Conservation (phyloP, 2,888 invertebrate species). For the Spodoptera exigua region DNA sequence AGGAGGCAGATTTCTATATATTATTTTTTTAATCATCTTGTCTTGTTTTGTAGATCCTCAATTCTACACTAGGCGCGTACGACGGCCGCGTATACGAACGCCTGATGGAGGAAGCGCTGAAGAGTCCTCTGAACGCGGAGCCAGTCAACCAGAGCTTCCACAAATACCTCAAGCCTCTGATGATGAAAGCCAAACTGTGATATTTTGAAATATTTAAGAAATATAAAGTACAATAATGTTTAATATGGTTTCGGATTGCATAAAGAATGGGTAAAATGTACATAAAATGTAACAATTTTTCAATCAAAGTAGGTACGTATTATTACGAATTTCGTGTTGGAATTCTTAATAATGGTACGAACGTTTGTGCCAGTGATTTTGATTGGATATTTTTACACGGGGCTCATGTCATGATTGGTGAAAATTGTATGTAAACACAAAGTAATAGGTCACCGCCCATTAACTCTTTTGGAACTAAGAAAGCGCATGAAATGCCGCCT, state of each 20-base stretch:
- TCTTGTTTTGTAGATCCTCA: slow-evolving; percentile 74
- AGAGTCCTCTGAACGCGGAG: slow-evolving; percentile 94
- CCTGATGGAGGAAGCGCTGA: slow-evolving; percentile 93
- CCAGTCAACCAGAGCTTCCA: slow-evolving; percentile 94
- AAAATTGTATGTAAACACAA: no score
- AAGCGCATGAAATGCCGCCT: no score
- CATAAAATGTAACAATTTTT: no score
- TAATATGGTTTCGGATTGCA: slow-evolving; percentile 17
- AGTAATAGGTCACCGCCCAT: no score
- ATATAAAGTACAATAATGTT: slow-evolving; percentile 3
- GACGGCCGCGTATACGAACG: slow-evolving; percentile 96
- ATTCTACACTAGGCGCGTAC: slow-evolving; percentile 93
- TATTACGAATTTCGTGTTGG: no score
- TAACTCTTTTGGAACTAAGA: no score
- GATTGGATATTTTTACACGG: no score
- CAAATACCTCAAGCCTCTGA: slow-evolving; percentile 92
- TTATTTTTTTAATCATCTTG: neutral
- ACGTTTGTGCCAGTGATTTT: no score
- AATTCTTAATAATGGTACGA: no score
- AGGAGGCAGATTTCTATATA: no score
- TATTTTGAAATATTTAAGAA: slow-evolving; percentile 27
- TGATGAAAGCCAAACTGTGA: slow-evolving; percentile 91
- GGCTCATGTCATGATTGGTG: no score
- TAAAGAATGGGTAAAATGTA: neutral
- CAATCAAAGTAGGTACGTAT: no score